Evolutionary conservation across 2,113 vertebrate genomes (phyloP).

Genomic region (Cottus gobio): DNA sequence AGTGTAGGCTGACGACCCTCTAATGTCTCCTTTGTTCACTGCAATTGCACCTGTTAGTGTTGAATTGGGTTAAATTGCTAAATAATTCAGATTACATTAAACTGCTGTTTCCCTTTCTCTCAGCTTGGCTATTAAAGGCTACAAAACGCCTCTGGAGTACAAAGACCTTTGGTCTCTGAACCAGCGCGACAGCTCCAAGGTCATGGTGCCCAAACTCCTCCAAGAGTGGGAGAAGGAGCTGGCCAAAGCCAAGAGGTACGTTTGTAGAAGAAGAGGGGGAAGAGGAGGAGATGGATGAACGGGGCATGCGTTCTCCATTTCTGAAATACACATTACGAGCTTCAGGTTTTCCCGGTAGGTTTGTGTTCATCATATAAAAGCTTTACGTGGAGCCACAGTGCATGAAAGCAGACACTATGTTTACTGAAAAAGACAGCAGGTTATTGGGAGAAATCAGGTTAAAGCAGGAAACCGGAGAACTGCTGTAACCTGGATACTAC

Average conservation of each 20-base stretch:
- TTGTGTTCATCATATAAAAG: not conserved
- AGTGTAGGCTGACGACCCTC: not conserved
- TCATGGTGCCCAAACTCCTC: constrained; percentile 86
- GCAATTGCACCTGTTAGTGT: not conserved
- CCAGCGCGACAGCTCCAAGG: constrained; percentile 85
- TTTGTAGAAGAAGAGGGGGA: not conserved
- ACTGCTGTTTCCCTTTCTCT: constrained; percentile 26
- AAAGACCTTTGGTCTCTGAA: constrained; percentile 95
- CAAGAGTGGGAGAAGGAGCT: constrained; percentile 90
- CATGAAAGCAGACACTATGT: not conserved
- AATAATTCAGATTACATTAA: constrained; percentile 2
- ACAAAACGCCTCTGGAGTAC: constrained; percentile 89
- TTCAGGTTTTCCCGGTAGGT: not conserved
- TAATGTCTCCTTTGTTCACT: constrained; percentile 12
- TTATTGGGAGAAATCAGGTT: constrained; percentile 10
- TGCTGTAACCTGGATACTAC: constrained; percentile 9
- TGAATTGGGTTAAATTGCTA: not conserved
- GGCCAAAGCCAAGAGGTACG: constrained; percentile 77
- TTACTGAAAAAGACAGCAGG: not conserved
- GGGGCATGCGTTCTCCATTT: not conserved
- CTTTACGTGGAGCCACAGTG: not conserved
- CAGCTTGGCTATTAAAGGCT: constrained; percentile 92
- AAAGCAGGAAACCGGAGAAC: constrained; percentile 21
- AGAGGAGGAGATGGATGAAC: not conserved
- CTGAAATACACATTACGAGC: not conserved